phyloP scores from a whole-genome alignment of 2,797 vertebrate species.

The Melanotaenia maccullochi region DNA sequence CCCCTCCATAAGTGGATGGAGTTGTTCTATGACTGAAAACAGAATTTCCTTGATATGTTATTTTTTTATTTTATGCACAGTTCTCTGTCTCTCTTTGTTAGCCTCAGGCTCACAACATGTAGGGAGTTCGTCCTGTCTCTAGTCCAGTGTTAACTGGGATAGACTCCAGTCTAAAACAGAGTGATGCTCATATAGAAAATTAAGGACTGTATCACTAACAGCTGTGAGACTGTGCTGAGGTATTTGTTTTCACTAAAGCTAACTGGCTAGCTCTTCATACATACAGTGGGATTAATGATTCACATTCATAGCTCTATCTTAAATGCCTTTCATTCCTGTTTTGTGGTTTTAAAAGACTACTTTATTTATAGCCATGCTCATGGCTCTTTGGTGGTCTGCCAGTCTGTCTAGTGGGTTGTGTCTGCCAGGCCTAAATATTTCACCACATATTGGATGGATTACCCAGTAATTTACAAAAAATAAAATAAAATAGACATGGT shows the following conservation, averaged over 20 bases:
- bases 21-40: background rate
- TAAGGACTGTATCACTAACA: background rate
- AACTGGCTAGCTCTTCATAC: background rate
- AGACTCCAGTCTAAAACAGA: background rate
- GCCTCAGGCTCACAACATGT: too few species aligned
- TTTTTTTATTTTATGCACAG: background rate
- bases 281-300: background rate
- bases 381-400: background rate
- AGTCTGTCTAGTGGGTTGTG: background rate
- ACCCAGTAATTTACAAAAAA: too few species aligned
- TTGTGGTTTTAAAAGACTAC: too few species aligned
- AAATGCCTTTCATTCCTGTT: background rate
- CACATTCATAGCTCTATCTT: background rate
- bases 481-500: too few species aligned
- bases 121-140: background rate
- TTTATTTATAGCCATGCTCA: background rate
- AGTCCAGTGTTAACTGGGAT: background rate
- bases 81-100: background rate
- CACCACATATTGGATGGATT: background rate
- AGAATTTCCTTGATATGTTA: background rate
- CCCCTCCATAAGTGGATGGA: background rate
- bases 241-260: background rate
- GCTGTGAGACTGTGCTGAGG: background rate
- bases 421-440: background rate
- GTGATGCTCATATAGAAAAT: background rate